Evolutionary conservation across 2,113 vertebrate species (phyloP), one percentile per base, ranked within the genome.

Genomic region (Pyxicephalus adspersus): DNA sequence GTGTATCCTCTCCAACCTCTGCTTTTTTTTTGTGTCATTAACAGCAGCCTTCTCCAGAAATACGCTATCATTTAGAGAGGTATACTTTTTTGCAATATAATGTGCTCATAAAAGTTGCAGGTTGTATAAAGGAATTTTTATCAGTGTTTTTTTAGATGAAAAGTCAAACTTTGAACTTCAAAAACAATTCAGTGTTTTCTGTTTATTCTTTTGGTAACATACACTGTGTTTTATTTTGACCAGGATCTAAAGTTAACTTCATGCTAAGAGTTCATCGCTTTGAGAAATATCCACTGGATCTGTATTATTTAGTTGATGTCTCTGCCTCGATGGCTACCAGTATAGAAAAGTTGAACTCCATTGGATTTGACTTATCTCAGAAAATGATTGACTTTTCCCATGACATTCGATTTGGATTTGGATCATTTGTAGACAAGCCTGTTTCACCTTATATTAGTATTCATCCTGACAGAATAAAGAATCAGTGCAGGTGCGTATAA

Each of bases 361-460:
- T 97, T 84, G 98, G 96, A 76, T 92, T 94, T 84, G 95, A 95
- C 73, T 92, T 99, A 84, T 97, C 96, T 68, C 94, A 93, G 75
- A 95, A 94, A 76, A 98, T 98, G 96, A 90, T 84, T 3, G 91
- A 94, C 81, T 93, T 97, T 89, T 95, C 97, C 80, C 93, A 89
- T 55, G 96, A 98, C 90, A 95, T 99, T 84, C 93, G 93, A 86
- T 91, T 98, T 83, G 98, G 98, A 71, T 99, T 98, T 83, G 98
- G 98, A 84, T 98, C 98, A 0, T 99, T 98, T 34, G 98, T 99
- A 84, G 98, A 99, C 91, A 99, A 99, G 85, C 97, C 98, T 0
- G 95, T 98, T 20, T 97, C 97, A 18, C 98, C 98, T 0, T 99
- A 96, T 84, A 98, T 98, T 83, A 96, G 94, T 63, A 95, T 98